Evolutionary conservation across 2,797 vertebrate genomes (phyloP), one percentile per base, ranked within the genome.

Genomic region (Alcedo quadribrachys): DNA sequence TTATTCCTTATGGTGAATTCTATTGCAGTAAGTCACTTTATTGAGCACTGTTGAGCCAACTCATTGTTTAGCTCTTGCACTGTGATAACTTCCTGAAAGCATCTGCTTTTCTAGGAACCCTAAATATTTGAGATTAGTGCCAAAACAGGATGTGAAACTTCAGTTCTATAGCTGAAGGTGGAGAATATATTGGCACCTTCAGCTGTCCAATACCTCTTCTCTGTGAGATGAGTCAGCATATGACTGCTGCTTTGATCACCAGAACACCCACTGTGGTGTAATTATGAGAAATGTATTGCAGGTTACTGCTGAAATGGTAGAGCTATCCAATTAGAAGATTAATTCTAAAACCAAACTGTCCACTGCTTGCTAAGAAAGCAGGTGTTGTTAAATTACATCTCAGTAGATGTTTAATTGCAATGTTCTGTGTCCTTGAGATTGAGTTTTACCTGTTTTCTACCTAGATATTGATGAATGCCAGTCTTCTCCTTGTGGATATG

Each of bases 381-480:
- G 7, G 3, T 75, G 18, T 67, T 87, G 67, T 80, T 73, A 80
- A 61, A 46, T 61, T 80, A 61, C n/a, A 43, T 18, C 37, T 81
- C 22, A 10, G 12, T 83, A 75, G 81, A 55, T 37, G 50, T 68
- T 81, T 51, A 37, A 75, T 78, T 81, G 24, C 14, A 20, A 2
- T 24, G 8, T 76, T 60, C 16, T 55, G 1, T 45, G 24, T 68
- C n/a, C n/a, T 58, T 79, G 21, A 14, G 19, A 25, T 43, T 95
- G 68, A 96, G 16, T 70, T 77, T 81, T 65, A 60, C 67, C 65
- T 73, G 1, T 77, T 92, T 90, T 89, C 30, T 80, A 4, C 20
- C 24, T 90, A 99, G 99, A 99, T 96, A 98, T 99, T 6, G 98
- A 99, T 20, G 99, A 99, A 97, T 99, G 99, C 92, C 99, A 99